These are phyloP conservation scores for Protonibea diacanthus DNA, from an alignment of 2,797 vertebrate species.

Conservation along the genomic window DNA sequence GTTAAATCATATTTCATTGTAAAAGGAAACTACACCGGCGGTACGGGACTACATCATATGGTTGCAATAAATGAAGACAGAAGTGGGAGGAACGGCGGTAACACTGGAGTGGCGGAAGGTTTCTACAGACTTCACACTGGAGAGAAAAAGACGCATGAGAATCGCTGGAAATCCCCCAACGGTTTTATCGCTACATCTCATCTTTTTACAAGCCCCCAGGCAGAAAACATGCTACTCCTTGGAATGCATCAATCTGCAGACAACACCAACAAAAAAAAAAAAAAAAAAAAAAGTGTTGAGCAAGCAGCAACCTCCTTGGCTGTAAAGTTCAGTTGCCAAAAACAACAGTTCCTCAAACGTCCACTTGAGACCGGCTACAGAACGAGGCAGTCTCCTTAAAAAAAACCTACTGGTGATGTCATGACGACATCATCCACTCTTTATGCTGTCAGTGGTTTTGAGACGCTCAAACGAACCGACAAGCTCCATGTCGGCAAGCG, in stretches of 20 bases:
- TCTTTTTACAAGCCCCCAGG: slow-evolving; percentile 3
- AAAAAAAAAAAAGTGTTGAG: neutral
- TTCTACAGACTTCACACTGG: neutral
- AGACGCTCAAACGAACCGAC: too few relatives aligned
- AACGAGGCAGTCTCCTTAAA: too few relatives aligned
- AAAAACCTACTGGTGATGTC: too few relatives aligned
- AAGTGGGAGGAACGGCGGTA: neutral
- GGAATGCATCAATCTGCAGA: neutral
- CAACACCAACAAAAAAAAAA: too few relatives aligned
- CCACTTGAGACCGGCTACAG: too few relatives aligned
- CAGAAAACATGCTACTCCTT: slow-evolving; percentile 2
- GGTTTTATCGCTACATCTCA: neutral
- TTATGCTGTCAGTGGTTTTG: too few relatives aligned
- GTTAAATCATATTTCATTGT: slow-evolving; percentile 45
- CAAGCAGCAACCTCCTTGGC: too few relatives aligned
- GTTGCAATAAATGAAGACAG: slow-evolving; percentile 12
- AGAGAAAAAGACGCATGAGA: neutral
- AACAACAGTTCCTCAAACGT: too few relatives aligned
- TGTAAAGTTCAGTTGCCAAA: too few relatives aligned
- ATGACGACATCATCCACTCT: too few relatives aligned
- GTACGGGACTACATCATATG: neutral
- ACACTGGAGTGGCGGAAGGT: neutral
- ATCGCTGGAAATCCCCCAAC: slow-evolving; percentile 23
- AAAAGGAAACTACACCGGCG: slow-evolving; percentile 20
- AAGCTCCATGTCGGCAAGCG: neutral